These are phyloP conservation scores for Hydroisotoma schaefferi DNA, from an alignment of 2,888 invertebrate genomes.

Conservation along the genomic window DNA sequence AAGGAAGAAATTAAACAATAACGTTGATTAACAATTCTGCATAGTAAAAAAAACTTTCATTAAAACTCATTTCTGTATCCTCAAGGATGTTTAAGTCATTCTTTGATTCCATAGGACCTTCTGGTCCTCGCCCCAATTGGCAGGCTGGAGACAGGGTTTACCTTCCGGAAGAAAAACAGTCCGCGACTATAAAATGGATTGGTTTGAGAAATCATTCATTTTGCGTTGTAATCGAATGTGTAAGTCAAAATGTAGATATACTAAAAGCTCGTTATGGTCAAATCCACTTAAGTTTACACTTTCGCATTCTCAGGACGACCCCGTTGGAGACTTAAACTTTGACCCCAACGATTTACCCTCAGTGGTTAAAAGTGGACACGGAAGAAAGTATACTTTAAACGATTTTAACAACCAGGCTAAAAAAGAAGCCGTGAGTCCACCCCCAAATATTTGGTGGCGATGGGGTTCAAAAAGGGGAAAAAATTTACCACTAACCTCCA, in stretches of 20 bases:
- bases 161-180: constrained; percentile 13
- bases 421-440: not conserved
- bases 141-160: constrained; percentile 21
- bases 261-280: not conserved
- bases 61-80: too few relatives aligned
- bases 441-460: not conserved
- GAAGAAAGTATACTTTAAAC: constrained; percentile 2
- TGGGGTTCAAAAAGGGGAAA: too few relatives aligned
- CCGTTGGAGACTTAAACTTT: constrained; percentile 10
- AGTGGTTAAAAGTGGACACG: constrained; percentile 3
- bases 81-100: too few relatives aligned
- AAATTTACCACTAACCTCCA: too few relatives aligned
- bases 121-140: constrained; percentile 17
- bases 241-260: too few relatives aligned
- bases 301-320: constrained; percentile 7
- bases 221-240: constrained; percentile 20
- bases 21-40: too few relatives aligned
- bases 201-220: constrained; percentile 12
- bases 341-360: constrained; percentile 11
- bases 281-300: not conserved
- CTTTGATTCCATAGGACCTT: too few relatives aligned
- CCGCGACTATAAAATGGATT: constrained; percentile 25
- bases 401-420: constrained; percentile 2
- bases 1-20: too few relatives aligned
- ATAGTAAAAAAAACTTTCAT: too few relatives aligned